These are phyloP conservation scores for Alaudala cheleensis DNA, from an alignment of 2,113 vertebrate species.

Conservation along the genomic window DNA sequence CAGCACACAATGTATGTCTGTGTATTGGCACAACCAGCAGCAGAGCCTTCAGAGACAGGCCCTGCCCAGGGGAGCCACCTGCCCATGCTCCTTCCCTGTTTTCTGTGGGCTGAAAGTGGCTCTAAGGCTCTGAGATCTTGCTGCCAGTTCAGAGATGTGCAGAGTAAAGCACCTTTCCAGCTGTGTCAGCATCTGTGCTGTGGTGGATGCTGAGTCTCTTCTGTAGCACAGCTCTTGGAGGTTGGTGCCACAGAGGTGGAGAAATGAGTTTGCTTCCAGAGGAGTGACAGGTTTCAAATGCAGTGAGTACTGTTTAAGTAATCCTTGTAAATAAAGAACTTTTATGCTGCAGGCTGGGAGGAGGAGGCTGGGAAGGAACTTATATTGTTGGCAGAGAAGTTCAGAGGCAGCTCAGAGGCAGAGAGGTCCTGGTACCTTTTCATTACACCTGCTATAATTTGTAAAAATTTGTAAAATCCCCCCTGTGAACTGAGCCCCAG, in stretches of 20 bases:
- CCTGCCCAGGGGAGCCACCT: neutral
- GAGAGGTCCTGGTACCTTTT: neutral
- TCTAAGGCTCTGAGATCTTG: neutral
- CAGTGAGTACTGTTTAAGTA: neutral
- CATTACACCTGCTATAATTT: neutral
- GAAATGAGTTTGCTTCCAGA: neutral
- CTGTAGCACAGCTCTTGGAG: neutral
- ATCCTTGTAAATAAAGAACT: neutral
- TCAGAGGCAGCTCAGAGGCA: neutral
- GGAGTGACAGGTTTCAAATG: neutral
- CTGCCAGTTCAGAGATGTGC: neutral
- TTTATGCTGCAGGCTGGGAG: neutral
- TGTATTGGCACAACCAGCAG: neutral
- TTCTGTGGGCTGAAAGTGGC: neutral
- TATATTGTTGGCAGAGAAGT: neutral
- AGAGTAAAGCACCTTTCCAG: neutral
- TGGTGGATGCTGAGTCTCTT: neutral
- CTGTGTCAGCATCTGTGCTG: neutral
- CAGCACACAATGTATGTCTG: rapidly evolving
- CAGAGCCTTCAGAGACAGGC: neutral
- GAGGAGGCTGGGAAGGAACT: neutral
- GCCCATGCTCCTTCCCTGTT: neutral
- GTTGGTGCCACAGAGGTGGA: neutral
- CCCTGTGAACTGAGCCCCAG: neutral
- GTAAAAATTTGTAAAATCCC: neutral